Evolutionary conservation across 2,888 invertebrate genomes (phyloP), one percentile per base, ranked within the genome.

Genomic region (Sceliomorpha sp.): DNA sequence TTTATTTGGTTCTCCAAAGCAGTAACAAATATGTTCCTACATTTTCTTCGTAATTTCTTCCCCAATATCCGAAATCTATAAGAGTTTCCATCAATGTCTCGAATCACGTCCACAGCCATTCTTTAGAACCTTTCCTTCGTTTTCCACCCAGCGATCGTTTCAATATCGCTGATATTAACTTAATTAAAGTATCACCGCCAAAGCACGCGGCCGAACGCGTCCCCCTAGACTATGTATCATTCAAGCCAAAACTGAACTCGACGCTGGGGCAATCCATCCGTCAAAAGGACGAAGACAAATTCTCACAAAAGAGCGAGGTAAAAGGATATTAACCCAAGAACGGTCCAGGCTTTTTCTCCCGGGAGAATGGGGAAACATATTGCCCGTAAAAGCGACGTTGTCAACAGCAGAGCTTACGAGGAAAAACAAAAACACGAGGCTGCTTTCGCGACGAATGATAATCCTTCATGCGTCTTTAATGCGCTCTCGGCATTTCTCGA

Each of bases 261-360:
- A 66, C 66, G 58, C 64, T 44, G 58, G 58, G 51, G 58, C 47
- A 66, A 66, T 66, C 66, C 66, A 58, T 66, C 59, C 53, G 53
- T 67, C 66, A 59, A 67, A 58, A 47, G 24, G 53, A 67, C 59
- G 59, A 59, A 59, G 66, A 67, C 59, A 59, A 67, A 67, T 67
- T 58, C 36, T 42, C 53, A 20, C 17, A 45, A 53, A 59, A 47
- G 55, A 60, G 42, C 44, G 14, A 39, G 48, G 42, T 37, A 60
- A 59, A 59, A 59, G 47, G 58, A 58, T 53, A 58, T 66, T 66
- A 66, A 58, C 58, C 24, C 40, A 4, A 27, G 6, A 44, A n/a
- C 20, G 13, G 17, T 24, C 31, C 14, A 13, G 40, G 29, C 58
- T 66, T 66, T 50, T 58, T 59, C 47, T 24, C 55, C 14, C 27